These are phyloP conservation scores for Bagarius yarrelli DNA, from an alignment of 2,113 vertebrate genomes.

Conservation along the genomic window DNA sequence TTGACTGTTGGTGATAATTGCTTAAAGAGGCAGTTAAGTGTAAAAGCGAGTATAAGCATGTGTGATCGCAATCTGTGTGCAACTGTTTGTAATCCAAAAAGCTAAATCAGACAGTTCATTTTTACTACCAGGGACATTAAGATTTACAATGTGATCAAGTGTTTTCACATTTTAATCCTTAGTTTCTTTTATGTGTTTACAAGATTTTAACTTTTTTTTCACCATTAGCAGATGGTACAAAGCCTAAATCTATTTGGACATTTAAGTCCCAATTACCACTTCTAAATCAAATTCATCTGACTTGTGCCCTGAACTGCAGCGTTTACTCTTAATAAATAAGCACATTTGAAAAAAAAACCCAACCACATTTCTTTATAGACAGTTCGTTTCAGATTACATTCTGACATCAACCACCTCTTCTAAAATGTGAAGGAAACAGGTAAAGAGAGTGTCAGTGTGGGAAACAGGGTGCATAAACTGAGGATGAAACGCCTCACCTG, in stretches of 20 bases:
- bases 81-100: conserved; percentile 11
- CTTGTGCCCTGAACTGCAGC: neutral
- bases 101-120: neutral
- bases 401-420: neutral
- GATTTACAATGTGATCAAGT: conserved; percentile 38
- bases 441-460: neutral
- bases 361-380: neutral
- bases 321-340: neutral
- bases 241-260: neutral
- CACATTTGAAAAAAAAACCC: conserved; percentile 9
- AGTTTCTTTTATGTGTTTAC: conserved; percentile 20
- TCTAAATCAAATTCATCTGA: conserved; percentile 22
- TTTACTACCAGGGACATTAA: conserved; percentile 17
- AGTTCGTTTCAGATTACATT: neutral
- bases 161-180: conserved; percentile 6
- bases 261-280: neutral
- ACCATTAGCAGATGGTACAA: conserved; percentile 5
- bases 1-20: conserved; percentile 49
- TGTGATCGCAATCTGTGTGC: conserved; percentile 21
- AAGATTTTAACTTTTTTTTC: conserved; percentile 1
- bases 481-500: conserved; percentile 71
- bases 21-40: conserved; percentile 51
- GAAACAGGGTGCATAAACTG: neutral
- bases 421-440: conserved; percentile 15
- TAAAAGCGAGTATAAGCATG: conserved; percentile 36